Evolutionary conservation across 2,797 vertebrate genomes (phyloP).

Genomic region (Geotria australis): DNA sequence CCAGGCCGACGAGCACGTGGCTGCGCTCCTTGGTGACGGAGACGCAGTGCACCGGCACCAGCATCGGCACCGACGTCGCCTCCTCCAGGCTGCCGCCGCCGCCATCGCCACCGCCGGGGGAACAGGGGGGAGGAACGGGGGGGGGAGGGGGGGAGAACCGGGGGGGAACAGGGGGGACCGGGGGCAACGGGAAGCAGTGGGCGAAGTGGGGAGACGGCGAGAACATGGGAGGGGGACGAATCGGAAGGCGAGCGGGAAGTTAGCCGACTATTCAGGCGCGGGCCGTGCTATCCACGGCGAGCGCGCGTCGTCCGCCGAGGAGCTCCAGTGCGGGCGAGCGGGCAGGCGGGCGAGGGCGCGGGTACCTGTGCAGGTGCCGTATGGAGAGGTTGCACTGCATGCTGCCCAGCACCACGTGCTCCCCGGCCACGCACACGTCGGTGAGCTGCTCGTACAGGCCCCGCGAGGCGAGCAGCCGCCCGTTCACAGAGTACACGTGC

Average conservation of each 20-base stretch:
- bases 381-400: constrained; percentile 43
- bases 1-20: constrained; percentile 66
- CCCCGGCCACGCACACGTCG: constrained; percentile 32
- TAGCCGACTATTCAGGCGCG: too few relatives aligned
- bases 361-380: constrained; percentile 27
- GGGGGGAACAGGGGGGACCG: neutral
- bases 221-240: neutral
- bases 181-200: too few relatives aligned
- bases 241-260: neutral
- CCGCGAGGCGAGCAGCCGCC: constrained; percentile 28
- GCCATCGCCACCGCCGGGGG: too few relatives aligned
- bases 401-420: constrained; percentile 53
- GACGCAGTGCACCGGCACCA: constrained; percentile 48
- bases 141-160: neutral
- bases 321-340: too few relatives aligned
- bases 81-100: constrained; percentile 21
- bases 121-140: neutral
- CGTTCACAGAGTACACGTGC: constrained; percentile 62
- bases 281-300: too few relatives aligned
- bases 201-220: neutral
- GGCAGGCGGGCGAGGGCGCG: too few relatives aligned
- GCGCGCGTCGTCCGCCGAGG: too few relatives aligned
- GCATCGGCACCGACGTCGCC: constrained; percentile 31
- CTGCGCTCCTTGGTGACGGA: constrained; percentile 71
- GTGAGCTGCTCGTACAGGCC: constrained; percentile 38